Conservation (phyloP, 2,888 invertebrate species). For the Dolichomitus sp. region DNA sequence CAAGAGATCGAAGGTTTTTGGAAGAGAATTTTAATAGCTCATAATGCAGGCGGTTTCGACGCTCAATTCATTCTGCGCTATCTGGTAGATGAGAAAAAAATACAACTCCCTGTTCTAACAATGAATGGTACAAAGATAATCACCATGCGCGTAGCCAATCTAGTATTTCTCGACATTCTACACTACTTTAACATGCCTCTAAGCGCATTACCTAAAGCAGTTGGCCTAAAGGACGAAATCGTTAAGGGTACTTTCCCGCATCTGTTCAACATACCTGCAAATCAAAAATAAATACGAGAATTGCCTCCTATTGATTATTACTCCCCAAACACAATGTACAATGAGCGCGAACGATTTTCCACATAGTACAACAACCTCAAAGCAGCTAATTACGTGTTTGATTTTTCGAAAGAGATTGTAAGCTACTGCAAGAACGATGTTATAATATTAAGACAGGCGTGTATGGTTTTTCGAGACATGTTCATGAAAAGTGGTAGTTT, state of each 20-base stretch:
- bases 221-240: too few species aligned
- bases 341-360: constrained; percentile 64
- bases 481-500: constrained; percentile 59
- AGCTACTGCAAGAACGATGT: constrained; percentile 68
- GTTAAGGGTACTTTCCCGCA: constrained; percentile 52
- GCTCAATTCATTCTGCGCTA: constrained; percentile 58
- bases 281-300: constrained; percentile 71
- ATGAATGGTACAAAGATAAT: too few species aligned
- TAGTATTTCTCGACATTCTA: too few species aligned
- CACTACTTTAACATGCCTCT: too few species aligned
- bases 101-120: constrained; percentile 36
- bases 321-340: constrained; percentile 67
- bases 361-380: constrained; percentile 69
- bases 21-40: neutral
- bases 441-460: constrained; percentile 74
- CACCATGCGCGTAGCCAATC: too few species aligned
- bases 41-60: constrained; percentile 59
- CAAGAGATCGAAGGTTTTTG: neutral
- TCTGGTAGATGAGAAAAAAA: constrained; percentile 41
- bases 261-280: constrained; percentile 71
- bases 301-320: constrained; percentile 68
- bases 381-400: constrained; percentile 67
- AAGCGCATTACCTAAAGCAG: too few species aligned
- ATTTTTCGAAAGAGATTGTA: constrained; percentile 75
- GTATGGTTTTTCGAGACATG: constrained; percentile 67